Evolutionary conservation across 2,888 invertebrate species (phyloP).

Genomic region (Prenolepis imparis): DNA sequence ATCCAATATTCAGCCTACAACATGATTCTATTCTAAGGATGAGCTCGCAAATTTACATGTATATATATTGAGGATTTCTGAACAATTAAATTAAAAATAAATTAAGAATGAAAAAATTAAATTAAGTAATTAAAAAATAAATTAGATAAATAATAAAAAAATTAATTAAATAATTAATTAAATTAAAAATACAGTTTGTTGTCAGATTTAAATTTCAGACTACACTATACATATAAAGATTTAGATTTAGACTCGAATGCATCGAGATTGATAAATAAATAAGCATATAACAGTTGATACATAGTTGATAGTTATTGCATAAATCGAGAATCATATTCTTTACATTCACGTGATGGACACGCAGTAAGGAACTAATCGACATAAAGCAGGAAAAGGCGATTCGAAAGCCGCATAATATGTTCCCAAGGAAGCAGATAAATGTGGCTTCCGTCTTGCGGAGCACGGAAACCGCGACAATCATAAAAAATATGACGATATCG

Average conservation of each 20-base stretch:
- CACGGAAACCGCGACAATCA: slow-evolving; percentile 6
- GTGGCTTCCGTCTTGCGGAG: slow-evolving; percentile 55
- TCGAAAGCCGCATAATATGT: not conserved
- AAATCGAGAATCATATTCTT: not conserved
- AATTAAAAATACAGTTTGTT: not conserved
- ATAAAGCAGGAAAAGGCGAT: not conserved
- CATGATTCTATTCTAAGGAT: not conserved
- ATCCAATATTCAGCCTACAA: not conserved
- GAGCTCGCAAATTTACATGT: not conserved
- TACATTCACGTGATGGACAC: not conserved
- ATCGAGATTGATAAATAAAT: not conserved
- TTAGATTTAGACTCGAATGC: not conserved
- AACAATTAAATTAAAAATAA: too few relatives aligned
- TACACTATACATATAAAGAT: not conserved
- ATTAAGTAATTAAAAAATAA: too few relatives aligned
- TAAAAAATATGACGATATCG: slow-evolving; percentile 19
- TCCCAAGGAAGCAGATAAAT: slow-evolving; percentile 67
- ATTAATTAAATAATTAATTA: not conserved
- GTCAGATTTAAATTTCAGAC: not conserved
- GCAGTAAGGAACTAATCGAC: not conserved
- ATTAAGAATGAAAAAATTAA: too few relatives aligned
- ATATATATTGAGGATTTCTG: not conserved
- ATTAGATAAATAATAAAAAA: too few relatives aligned
- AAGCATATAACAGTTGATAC: not conserved
- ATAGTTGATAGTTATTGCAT: too few relatives aligned